phyloP scores from a whole-genome alignment of 2,113 vertebrate genomes.

The Brachypteracias leptosomus region DNA sequence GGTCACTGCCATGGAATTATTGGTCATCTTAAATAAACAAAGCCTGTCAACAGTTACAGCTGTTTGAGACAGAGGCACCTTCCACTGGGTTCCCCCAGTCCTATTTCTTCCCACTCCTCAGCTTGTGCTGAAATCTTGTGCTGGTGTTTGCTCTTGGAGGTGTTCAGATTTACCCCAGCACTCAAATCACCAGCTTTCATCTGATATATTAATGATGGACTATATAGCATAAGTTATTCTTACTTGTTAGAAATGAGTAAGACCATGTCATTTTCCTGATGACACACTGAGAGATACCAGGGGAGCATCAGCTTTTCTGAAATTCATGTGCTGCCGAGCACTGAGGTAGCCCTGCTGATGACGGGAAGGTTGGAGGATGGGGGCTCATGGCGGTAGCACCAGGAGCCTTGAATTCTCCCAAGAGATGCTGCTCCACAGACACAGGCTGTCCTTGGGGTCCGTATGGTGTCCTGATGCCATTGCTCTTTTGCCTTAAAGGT shows the following conservation, averaged over 20 bases:
- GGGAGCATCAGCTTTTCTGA: neutral
- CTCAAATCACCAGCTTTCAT: neutral
- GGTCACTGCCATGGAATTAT: neutral
- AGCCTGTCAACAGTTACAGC: neutral
- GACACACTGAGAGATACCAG: neutral
- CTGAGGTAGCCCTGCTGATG: rapidly evolving
- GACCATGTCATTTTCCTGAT: neutral
- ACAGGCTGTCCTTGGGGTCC: neutral
- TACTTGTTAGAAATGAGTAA: neutral
- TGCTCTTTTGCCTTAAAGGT: constrained; percentile 66
- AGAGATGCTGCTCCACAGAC: neutral
- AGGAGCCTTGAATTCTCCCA: rapidly evolving
- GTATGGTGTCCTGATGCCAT: rapidly evolving
- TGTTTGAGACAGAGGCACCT: neutral
- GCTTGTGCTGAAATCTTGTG: neutral
- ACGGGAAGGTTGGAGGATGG: rapidly evolving
- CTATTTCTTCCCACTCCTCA: neutral
- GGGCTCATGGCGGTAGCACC: rapidly evolving
- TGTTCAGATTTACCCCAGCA: neutral
- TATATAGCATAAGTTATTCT: rapidly evolving
- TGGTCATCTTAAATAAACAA: neutral
- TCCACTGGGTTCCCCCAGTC: no score
- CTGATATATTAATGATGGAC: rapidly evolving
- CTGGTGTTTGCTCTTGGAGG: neutral
- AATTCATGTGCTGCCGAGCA: rapidly evolving